Evolutionary conservation across 2,888 invertebrate genomes (phyloP), one percentile per base, ranked within the genome.

Genomic region (Volucella bombylans): DNA sequence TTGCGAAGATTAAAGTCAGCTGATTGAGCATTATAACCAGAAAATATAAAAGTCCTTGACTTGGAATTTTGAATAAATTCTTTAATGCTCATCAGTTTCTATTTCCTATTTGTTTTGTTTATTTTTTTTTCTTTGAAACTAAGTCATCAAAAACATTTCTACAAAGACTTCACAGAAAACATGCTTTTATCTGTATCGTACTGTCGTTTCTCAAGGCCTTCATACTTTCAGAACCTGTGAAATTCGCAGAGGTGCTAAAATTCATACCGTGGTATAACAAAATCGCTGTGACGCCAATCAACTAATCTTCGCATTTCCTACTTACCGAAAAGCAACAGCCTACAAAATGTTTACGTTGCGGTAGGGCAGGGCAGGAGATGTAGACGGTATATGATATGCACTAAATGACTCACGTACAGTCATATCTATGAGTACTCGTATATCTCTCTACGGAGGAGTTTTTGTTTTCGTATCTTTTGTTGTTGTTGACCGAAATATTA

Each of bases 341-440:
- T 65, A 71, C 57, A 71, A 55, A 69, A 57, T 49, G 62, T 77
- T 77, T 68, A 61, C 57, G 45, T 82, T 78, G 78, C 67, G 72
- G 77, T 82, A 82, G 82, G 82, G 67, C 82, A 78, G 72, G 72
- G 31, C 31, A 31, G 45, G 45, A 61, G 49, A 15, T 65, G 43
- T 47, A 61, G 10, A 45, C 52, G 49, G 11, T 38, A n/a, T 43
- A 31, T 31, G 31, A 6, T 31, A 31, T 31, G 2, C 8, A 50
- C 12, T 55, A 10, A 18, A 79, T 71, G 54, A 71, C 50, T 68
- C 68, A 77, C 41, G 14, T 18, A 31, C 14, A 15, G 31, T 31
- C 43, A 15, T 23, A 12, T 39, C 15, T 49, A 23, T n/a, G n/a
- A n/a, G n/a, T n/a, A n/a, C n/a, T n/a, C 8, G 15, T 15, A 8